Evolutionary conservation across 2,797 vertebrate genomes (phyloP).

Genomic region (Apodemus agrarius): DNA sequence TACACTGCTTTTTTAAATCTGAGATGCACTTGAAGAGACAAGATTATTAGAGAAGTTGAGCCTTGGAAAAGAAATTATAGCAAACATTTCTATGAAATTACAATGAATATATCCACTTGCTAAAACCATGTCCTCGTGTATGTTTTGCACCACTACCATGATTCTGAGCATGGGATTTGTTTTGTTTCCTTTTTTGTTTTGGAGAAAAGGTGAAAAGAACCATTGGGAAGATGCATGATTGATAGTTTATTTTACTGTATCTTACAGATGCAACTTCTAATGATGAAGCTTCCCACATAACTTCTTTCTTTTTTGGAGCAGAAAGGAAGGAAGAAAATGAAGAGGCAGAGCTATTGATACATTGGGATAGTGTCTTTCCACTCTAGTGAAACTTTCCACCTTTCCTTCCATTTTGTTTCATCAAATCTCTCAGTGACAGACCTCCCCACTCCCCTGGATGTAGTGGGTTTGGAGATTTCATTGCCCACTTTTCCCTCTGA

Average conservation of each 20-base stretch:
- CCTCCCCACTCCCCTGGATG: conserved; percentile 75
- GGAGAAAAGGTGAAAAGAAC: conserved; percentile 82
- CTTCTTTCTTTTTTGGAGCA: conserved; percentile 89
- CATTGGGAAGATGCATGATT: conserved; percentile 87
- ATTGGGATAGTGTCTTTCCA: conserved; percentile 88
- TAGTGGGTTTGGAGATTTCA: conserved; percentile 72
- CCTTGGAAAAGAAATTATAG: conserved; percentile 39
- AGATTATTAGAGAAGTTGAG: background rate
- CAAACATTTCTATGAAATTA: conserved; percentile 38
- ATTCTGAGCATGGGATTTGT: conserved; percentile 72
- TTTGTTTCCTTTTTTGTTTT: conserved; percentile 61
- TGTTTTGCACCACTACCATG: conserved; percentile 57
- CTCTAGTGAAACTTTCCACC: conserved; percentile 86
- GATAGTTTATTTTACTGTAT: conserved; percentile 89
- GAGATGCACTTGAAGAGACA: background rate
- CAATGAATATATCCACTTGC: background rate
- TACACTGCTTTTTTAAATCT: conserved; percentile 1
- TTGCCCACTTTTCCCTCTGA: conserved; percentile 71
- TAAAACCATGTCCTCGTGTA: conserved; percentile 39
- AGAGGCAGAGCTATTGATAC: conserved; percentile 89
- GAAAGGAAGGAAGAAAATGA: conserved; percentile 89
- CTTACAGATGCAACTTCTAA: conserved; percentile 88
- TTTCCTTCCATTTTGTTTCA: conserved; percentile 86
- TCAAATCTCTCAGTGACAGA: conserved; percentile 83
- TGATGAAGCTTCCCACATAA: conserved; percentile 89